Evolutionary conservation across 37 sponge, comb jelly and placozoan species (phyloP).

Genomic region (Haliclona indistincta): DNA sequence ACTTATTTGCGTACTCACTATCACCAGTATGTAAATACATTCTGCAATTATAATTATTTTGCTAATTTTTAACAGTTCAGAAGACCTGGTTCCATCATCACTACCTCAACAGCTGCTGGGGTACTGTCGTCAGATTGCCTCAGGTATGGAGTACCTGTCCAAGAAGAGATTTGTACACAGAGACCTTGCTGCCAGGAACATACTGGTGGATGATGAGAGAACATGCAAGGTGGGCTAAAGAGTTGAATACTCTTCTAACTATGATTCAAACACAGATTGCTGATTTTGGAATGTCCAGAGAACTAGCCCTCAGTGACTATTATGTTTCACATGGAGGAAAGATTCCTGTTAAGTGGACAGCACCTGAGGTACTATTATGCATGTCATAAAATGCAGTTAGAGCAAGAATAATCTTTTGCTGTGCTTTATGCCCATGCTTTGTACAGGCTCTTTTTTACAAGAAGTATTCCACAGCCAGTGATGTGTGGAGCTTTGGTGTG

Average conservation of each 20-base stretch:
- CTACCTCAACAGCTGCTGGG: not conserved
- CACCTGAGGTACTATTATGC: constrained; percentile 27
- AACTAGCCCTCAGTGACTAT: constrained; percentile 12
- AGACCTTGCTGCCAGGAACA: constrained; percentile 16
- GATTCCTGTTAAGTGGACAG: constrained; percentile 49
- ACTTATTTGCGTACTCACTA: constrained; percentile 9
- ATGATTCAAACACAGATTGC: constrained; percentile 15
- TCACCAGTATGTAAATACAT: constrained; percentile 2
- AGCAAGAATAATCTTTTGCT: too few species aligned
- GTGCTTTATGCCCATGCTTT: too few species aligned
- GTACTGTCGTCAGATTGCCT: constrained; percentile 16
- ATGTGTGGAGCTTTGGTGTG: constrained; percentile 12
- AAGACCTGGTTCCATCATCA: not conserved
- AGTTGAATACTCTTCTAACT: not conserved
- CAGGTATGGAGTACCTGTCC: constrained; percentile 14
- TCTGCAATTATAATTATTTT: not conserved
- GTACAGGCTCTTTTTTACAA: not conserved
- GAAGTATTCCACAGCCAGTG: constrained; percentile 3
- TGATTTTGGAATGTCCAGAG: constrained; percentile 47
- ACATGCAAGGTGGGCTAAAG: not conserved
- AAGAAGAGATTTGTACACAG: constrained; percentile 9
- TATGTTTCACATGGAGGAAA: constrained; percentile 22
- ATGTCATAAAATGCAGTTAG: too few species aligned
- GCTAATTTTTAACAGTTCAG: not conserved
- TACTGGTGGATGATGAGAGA: not conserved